Evolutionary conservation across 1,140 invertebrate species (phyloP).

Genomic region (Drosophila punjabiensis): DNA sequence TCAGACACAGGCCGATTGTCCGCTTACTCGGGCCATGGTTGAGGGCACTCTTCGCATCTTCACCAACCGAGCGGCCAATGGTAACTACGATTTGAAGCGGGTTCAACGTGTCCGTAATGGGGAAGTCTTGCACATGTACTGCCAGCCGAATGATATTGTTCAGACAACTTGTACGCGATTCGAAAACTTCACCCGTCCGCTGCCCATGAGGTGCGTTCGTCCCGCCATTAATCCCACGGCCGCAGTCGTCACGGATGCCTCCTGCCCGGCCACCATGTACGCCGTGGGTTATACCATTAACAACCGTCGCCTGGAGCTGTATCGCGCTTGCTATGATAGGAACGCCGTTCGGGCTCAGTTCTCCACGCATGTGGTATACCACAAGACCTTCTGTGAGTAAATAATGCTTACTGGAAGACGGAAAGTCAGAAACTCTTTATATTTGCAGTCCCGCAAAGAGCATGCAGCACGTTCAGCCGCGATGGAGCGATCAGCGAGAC

Average conservation of each 20-base stretch:
- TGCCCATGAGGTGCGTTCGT: constrained; percentile 33
- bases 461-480: constrained; percentile 20
- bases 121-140: constrained; percentile 45
- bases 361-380: constrained; percentile 31
- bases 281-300: constrained; percentile 39
- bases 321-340: constrained; percentile 51
- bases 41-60: constrained; percentile 51
- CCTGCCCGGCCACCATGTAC: constrained; percentile 50
- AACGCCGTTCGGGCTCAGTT: constrained; percentile 27
- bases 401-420: too few relatives aligned
- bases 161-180: constrained; percentile 23
- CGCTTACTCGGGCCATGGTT: constrained; percentile 38
- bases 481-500: constrained; percentile 31
- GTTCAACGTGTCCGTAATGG: constrained; percentile 13
- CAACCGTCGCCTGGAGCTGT: constrained; percentile 32
- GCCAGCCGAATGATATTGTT: constrained; percentile 29
- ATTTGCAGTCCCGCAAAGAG: constrained; percentile 16
- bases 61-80: constrained; percentile 13
- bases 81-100: constrained; percentile 29
- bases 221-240: constrained; percentile 22
- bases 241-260: constrained; percentile 17
- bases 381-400: constrained; percentile 49
- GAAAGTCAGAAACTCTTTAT: too few relatives aligned
- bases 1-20: constrained; percentile 32
- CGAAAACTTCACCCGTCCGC: constrained; percentile 9